A percentile compares a stretch with the other conserved stretches of the same genome.
Conservation (phyloP, 2,888 invertebrate genomes). For the Drosophila limbata region DNA sequence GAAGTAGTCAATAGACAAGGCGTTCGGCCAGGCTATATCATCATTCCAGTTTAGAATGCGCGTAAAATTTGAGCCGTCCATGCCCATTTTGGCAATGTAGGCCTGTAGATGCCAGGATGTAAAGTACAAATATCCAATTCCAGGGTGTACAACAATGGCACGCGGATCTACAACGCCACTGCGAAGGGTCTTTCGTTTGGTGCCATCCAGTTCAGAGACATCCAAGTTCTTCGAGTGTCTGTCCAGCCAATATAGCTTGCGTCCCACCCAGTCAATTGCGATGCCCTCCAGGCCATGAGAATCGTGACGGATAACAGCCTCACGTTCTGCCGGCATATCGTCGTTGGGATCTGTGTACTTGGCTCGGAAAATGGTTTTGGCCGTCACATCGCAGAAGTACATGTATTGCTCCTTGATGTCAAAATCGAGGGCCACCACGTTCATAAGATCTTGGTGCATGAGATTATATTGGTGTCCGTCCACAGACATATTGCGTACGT, state of each 20-base stretch:
- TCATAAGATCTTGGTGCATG: conserved; percentile 97
- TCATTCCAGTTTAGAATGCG: conserved; percentile 96
- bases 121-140: conserved; percentile 96
- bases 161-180: conserved; percentile 96
- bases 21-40: conserved; percentile 99
- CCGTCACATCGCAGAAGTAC: conserved; percentile 98
- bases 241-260: conserved; percentile 99
- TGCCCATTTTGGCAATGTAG: conserved; percentile 97
- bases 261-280: conserved; percentile 97
- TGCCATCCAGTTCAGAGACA: conserved; percentile 97
- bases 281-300: conserved; percentile 99
- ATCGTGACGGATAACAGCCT: conserved; percentile 95
- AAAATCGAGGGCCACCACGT: conserved; percentile 98
- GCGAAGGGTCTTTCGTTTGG: conserved; percentile 94
- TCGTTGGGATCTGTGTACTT: conserved; percentile 87
- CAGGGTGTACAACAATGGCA: conserved; percentile 97
- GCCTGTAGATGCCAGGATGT: conserved; percentile 98
- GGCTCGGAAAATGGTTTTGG: conserved; percentile 95
- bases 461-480: conserved; percentile 94
- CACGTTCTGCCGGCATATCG: conserved; percentile 88
- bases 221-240: conserved; percentile 97
- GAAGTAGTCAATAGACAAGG: conserved; percentile 97
- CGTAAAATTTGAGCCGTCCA: conserved; percentile 97
- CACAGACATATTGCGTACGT: conserved; percentile 97
- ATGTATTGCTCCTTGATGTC: conserved; percentile 93